A percentile compares a stretch with the other conserved stretches of the same genome.
Evolutionary conservation across 2,113 vertebrate species (phyloP).

Genomic region (Eclectus roratus): DNA sequence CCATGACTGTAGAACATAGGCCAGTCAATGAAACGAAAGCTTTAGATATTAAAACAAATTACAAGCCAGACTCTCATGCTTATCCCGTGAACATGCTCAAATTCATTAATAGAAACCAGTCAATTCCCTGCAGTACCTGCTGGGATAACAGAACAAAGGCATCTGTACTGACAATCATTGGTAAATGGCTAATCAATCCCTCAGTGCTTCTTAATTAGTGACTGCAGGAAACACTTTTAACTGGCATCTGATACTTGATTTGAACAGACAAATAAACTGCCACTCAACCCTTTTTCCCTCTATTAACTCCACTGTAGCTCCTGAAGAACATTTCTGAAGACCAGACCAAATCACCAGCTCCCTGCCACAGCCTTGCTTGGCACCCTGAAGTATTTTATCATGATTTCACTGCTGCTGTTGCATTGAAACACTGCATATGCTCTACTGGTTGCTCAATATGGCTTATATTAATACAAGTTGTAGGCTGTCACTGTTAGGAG

Average conservation of each 20-base stretch:
- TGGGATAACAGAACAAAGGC: conserved; percentile 29
- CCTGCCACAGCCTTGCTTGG: neutral
- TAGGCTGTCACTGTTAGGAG: conserved; percentile 49
- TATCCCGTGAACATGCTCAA: neutral
- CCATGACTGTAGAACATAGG: neutral
- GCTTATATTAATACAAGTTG: conserved; percentile 60
- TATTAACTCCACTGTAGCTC: neutral
- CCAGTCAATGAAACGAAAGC: neutral
- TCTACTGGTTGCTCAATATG: conserved; percentile 53
- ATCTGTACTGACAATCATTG: conserved; percentile 1
- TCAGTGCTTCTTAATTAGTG: conserved; percentile 32
- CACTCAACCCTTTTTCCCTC: neutral
- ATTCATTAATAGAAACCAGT: neutral
- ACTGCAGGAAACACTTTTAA: conserved; percentile 36
- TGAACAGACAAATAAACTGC: conserved; percentile 34
- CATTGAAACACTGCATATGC: conserved; percentile 52
- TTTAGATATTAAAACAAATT: neutral
- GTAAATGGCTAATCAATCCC: conserved; percentile 58
- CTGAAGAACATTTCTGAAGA: neutral
- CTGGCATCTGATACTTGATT: conserved; percentile 44
- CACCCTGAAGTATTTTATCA: conserved; percentile 38
- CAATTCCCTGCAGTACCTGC: neutral
- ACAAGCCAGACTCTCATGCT: neutral
- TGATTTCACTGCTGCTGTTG: conserved; percentile 49
- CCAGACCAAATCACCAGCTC: neutral